Base-by-base conservation (phyloP, 2,797 vertebrate genomes). In the Oreonectes daqikongensis region DNA sequence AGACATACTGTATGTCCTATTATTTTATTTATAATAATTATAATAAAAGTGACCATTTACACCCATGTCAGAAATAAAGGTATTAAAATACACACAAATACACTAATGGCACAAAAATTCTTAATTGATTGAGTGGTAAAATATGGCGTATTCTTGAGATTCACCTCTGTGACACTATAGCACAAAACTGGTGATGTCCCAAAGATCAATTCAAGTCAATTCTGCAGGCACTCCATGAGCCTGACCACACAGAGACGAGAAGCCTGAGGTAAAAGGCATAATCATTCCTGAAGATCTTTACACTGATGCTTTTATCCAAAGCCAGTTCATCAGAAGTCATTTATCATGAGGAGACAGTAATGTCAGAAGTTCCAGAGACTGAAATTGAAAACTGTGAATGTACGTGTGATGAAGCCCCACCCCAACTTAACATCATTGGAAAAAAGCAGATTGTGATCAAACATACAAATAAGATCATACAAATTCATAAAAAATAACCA, bases 241-340 rank as follows among this genome's bases (percentile, higher is more conserved):
- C 52, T 22, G 32, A 66, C 72, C 61, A 22, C 61, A 22, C 63
- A 75, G 44, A 50, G 46, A 20, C 70, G 46, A 75, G 63, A 50
- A 50, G 48, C 48, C 17, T 50, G 17, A n/a, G 44, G 61, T 65
- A 75, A 75, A 40, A 35, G 48, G 35, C 48, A 42, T 35, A 66
- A 75, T 75, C 72, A 55, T 40, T 65, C 35, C 66, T 66, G 61
- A 53, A 75, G 72, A 55, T 50, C 35, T 75, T 55, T 53, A 17
- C 50, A 65, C 60, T 66, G 22, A 66, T 65, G 72, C 72, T 66
- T 65, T 65, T 65, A 75, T 42, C 22, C 24, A 28, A 65, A 75
- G 24, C 15, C 15, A 65, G 22, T 71, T 26, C 20, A 53, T 59
- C 38, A 20, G 28, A 72, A 60, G 26, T 5, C 11, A 53, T 65